Evolutionary conservation across 2,888 invertebrate genomes (phyloP), one percentile per base, ranked within the genome.

Genomic region (Standfussiana lucernea): DNA sequence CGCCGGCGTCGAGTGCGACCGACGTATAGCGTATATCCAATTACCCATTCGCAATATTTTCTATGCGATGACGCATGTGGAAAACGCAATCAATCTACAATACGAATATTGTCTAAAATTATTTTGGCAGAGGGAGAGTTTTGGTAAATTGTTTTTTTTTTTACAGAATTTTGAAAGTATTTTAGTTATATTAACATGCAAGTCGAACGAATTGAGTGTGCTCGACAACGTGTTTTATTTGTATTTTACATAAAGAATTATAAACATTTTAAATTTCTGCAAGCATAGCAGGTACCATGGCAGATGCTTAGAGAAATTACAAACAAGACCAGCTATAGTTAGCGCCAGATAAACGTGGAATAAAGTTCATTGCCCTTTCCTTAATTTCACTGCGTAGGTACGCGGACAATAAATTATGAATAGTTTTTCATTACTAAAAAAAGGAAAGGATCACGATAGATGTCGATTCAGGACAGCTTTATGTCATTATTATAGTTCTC

Each of bases 1-100:
- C 83, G 89, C 87, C 89, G 90, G 88, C 91, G 94, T 93, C 93
- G 94, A 93, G 94, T 93, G 95, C 93, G 92, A 90, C 89, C 93
- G 94, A 94, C 94, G 93, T 92, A 90, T 90, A 90, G 91, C 93
- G 92, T 93, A 93, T 91, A 92, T 95, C 95, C 96, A 96, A 96
- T 96, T 96, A 96, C 94, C 91, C 93, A 94, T 93, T 93, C 94
- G 95, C 95, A 95, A 96, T 96, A 96, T 96, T 96, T 96, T 96
- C 95, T 95, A 96, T 95, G 93, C 92, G 91, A 93, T 95, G 95
- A 94, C 94, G 94, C 92, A 90, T 91, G 90, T 87, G 89, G 88
- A 88, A 92, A 94, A 93, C 91, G 93, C 95, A 95, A 96, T 96
- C 95, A 95, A 95, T 96, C 95, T 93, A 91, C 91, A 84, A 80